These are phyloP conservation scores for Nasonovia ribisnigri DNA, from an alignment of 2,888 invertebrate genomes.

Conservation along the genomic window DNA sequence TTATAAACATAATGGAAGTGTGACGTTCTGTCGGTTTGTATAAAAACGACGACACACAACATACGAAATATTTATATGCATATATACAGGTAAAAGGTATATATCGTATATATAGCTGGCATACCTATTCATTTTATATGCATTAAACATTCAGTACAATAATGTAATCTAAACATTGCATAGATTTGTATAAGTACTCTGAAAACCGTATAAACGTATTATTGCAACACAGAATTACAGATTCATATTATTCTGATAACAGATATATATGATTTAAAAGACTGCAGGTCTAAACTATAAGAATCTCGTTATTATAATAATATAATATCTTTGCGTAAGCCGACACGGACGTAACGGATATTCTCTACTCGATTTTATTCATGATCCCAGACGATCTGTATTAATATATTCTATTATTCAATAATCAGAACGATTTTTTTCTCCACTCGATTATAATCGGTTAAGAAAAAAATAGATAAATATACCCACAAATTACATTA, in stretches of 20 bases:
- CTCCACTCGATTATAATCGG: background rate
- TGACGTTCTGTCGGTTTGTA: slow-evolving; percentile 1
- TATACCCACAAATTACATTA: background rate
- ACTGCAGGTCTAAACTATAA: background rate
- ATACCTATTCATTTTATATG: background rate
- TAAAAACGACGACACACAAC: background rate
- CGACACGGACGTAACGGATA: background rate
- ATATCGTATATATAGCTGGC: background rate
- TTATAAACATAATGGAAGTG: background rate
- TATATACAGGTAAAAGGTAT: background rate
- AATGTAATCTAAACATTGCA: background rate
- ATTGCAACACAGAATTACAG: background rate
- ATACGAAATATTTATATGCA: background rate
- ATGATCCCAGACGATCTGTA: background rate
- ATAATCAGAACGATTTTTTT: background rate
- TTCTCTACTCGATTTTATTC: background rate
- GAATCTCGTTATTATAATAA: background rate
- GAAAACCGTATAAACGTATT: background rate
- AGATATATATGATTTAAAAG: background rate
- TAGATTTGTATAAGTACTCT: background rate
- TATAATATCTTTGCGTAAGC: background rate
- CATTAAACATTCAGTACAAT: background rate
- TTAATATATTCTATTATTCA: background rate
- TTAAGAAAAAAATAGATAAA: background rate
- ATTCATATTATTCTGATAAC: background rate